A percentile compares a stretch with the other conserved stretches of the same genome.
Evolutionary conservation across 1,140 invertebrate genomes (phyloP).

Genomic region (Calliphora vicina): DNA sequence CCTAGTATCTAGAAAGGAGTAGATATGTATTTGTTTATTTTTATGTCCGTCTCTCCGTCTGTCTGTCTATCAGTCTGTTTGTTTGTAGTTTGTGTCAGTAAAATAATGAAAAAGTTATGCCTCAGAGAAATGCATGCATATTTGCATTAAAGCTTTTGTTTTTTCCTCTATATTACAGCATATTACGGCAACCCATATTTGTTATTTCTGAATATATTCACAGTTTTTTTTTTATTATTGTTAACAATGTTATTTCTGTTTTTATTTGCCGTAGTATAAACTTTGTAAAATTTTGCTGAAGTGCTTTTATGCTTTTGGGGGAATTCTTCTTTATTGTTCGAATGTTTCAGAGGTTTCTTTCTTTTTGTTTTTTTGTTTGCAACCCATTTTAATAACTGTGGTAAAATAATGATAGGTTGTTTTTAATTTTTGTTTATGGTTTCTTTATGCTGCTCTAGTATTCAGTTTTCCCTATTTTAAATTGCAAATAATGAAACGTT

Average conservation of each 20-base stretch:
- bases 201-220: background rate
- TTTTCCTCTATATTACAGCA: background rate
- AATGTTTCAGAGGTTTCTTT: background rate
- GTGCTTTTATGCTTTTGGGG: background rate
- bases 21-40: background rate
- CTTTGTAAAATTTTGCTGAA: background rate
- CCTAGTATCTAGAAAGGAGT: too few relatives aligned
- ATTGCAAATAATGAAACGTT: background rate
- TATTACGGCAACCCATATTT: background rate
- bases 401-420: background rate
- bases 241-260: background rate
- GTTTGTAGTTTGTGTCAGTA: background rate
- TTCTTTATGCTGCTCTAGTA: too few relatives aligned
- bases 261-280: background rate
- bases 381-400: background rate
- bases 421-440: background rate
- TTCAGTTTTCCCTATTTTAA: too few relatives aligned
- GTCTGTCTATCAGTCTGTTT: too few relatives aligned
- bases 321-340: background rate
- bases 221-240: background rate
- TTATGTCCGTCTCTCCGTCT: background rate
- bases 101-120: constrained; percentile 31
- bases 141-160: background rate
- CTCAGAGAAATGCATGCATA: constrained; percentile 21
- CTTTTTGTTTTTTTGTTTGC: background rate